Base-by-base conservation (phyloP, 1,140 invertebrate genomes). In the Sitobion miscanthi region DNA sequence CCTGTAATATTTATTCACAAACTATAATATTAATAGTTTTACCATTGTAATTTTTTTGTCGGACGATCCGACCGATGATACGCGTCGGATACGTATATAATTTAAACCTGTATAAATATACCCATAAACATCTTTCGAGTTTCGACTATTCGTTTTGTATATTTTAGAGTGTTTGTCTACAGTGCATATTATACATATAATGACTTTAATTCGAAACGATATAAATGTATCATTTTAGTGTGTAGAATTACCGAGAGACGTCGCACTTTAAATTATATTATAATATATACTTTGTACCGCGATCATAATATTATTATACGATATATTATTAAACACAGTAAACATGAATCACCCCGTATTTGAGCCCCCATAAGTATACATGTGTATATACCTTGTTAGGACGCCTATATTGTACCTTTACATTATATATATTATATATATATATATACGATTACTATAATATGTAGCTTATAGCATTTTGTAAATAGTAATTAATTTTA, bases 401-500 rank as follows among this genome's bases (percentile, higher is more conserved):
- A 86, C 23, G 42, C 83, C 49, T 87, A 49, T 87, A 87, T 87
- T 49, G 30, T 87, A 47, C 30, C 45, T 87, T 49, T 49, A 88
- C 35, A 52, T 52, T 49, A 47, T 86, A 86, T 86, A 86, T 38
- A n/a, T 35, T 35, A 35, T 35, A 47, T 87, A 86, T 85, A 86
- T 49, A 23, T 25, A 87, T n/a, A 38, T 20, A 57, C 38, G 20
- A n/a, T 87, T 87, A 49, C 42, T 87, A 38, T 17, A 9, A 38
- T 17, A 9, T 45, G 54, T 90, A 62, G 54, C 62, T 90, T 90
- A 45, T 23, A 62, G 45, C 7, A 57, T 90, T 91, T 82, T 77
- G 90, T 83, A 92, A 49, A 92, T 85, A 83, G n/a, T 25, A 45
- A 52, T 85, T 92, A 92, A 52, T 92, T 83, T 92, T 92, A 83